Base-by-base conservation (phyloP, 1,140 invertebrate species). In the Pseudomyrmex pallidus region DNA sequence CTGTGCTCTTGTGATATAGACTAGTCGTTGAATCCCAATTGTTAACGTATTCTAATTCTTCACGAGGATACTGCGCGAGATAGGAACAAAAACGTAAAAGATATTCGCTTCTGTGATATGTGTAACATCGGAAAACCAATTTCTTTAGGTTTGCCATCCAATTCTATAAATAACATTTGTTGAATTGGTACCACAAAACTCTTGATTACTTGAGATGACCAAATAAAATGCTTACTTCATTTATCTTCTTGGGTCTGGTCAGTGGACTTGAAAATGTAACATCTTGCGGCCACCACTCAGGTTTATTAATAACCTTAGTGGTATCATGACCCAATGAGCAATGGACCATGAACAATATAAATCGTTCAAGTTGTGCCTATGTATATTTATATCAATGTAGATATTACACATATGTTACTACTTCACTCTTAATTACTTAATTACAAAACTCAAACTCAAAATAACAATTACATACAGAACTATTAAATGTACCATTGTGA, bases 21-120 rank as follows among this genome's bases (percentile, higher is more conserved):
- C 96, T 97, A 15, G 96, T 97, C 1, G 96, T 97, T 22, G 96
- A 96, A 88, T 97, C 96, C 88, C 95, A 96, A 91, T 97, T 97
- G 85, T 96, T 96, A 15, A 96, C 96, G 92, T 96, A 97, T 70
- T 96, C 94, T 72, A 97, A 93, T 82, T 95, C 95, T 44, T 96
- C 95, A 2, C 94, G 95, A 22, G 96, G 95, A 92, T 96, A 96
- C 8, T 95, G 94, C 10, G 96, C 95, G 44, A 97, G 94, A 82
- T 96, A 96, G 15, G 96, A 95, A 80, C 96, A 97, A 91, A 97
- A 97, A 63, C 96, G 95, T 74, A 97, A 92, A 66, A 97, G 91
- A 91, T 96, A 97, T 56, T 96, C 95, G 86, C 96, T 96, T 89
- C 96, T 96, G 89, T 97, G 96, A 90, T 96, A 96, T 48, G 96